Base-by-base conservation (phyloP, 1,140 invertebrate species). In the Drosophila ambigua region DNA sequence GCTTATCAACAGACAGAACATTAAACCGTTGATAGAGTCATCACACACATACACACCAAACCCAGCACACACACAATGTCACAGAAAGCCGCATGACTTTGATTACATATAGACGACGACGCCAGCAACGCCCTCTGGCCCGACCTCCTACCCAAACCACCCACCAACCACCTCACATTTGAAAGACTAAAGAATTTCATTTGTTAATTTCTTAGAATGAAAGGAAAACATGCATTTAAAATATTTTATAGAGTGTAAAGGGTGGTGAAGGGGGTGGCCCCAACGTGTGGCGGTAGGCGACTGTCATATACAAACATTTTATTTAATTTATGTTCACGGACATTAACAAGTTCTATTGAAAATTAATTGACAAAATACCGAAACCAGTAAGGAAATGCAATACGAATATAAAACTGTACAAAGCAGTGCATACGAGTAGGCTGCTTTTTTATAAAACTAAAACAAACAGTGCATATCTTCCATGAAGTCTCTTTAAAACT, bases 1-100 rank as follows among this genome's bases (percentile, higher is more conserved):
- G 71, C 72, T 83, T 84, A 79, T 84, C 65, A 69, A 49, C 52
- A 62, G 54, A 73, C 62, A 76, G 39, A 84, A 76, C 72, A 76
- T 79, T 50, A 54, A 16, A 46, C 24, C 59, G 51, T 44, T 83
- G 62, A 80, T 66, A 66, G 28, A 74, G 57, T 82, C 68, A 57
- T 74, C 69, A 57, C 64, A 59, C 44, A 24, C 26, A 51, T 8
- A 43, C n/a, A 35, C 49, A 13, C 20, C 26, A 35, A 23, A 13
- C 35, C 4, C 49, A 53, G 39, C 23, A 58, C 48, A 41, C 35
- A 39, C 45, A 67, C 20, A n/a, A 9, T 6, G 39, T 9, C 28
- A 57, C 39, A 45, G 61, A 52, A 77, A 35, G 44, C 58, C 74
- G 67, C 68, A 82, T 82, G 79, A 82, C 63, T 73, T 58, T 81